phyloP scores from a whole-genome alignment of 2,113 vertebrate genomes.

The Fregata magnificens region DNA sequence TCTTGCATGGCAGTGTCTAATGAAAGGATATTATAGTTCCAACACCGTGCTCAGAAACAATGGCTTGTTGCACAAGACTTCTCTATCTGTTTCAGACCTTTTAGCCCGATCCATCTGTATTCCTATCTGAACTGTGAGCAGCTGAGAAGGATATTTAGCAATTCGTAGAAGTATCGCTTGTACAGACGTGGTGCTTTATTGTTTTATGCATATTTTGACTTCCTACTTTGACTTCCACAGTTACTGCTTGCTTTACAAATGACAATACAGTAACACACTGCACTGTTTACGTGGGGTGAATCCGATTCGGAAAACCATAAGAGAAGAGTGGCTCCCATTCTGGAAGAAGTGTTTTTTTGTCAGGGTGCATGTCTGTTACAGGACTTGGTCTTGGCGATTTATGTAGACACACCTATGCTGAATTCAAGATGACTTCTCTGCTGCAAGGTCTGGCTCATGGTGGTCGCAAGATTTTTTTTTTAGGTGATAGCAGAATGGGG shows the following conservation, averaged over 20 bases:
- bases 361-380: neutral
- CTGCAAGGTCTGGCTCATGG: neutral
- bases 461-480: neutral
- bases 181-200: neutral
- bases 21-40: neutral
- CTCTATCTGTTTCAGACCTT: neutral
- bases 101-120: neutral
- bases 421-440: neutral
- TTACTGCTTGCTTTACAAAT: neutral
- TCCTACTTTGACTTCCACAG: neutral
- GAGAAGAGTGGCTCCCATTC: neutral
- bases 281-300: neutral
- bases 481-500: neutral
- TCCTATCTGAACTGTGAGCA: neutral
- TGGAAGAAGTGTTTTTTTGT: neutral
- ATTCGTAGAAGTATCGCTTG: neutral
- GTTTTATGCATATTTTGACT: neutral
- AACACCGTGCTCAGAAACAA: neutral
- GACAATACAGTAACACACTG: neutral
- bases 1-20: neutral
- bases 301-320: fast-evolving
- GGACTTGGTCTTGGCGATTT: neutral
- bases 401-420: neutral
- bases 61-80: neutral
- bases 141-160: neutral